Evolutionary conservation across 2,113 vertebrate genomes (phyloP), one percentile per base, ranked within the genome.

Genomic region (Tauraco erythrolophus): DNA sequence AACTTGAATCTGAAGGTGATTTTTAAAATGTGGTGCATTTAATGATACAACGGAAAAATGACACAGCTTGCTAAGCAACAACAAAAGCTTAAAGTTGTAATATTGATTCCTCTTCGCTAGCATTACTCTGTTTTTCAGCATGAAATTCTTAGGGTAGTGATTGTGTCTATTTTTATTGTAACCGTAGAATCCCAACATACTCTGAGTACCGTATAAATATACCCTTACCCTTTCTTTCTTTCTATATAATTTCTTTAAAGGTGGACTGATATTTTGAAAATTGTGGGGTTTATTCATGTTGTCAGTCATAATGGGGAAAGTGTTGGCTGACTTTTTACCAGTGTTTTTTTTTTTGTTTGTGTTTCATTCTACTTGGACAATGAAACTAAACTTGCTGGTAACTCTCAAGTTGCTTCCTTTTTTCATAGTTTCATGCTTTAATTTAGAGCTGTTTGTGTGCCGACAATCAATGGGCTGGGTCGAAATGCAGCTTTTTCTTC

Each of bases 291-390:
- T 87, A 35, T 61, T 83, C 4, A 17, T 71, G 25, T 72, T 57
- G 8, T 35, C 78, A 54, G 27, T 37, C 53, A 12, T 31, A 51
- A 39, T 19, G 31, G 41, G 35, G 33, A 21, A 88, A 75, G 14
- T 33, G 10, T 19, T 85, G 74, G 17, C 54, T 79, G 35, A 28
- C 46, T 88, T 25, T 86, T 91, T 84, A 91, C 43, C 17, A 84
- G n/a, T 28, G n/a, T 28, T 65, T 19, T 2, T 16, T 33, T 53
- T 75, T 90, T 90, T 86, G 46, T 48, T 95, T 94, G 76, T 1
- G 2, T 95, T 96, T 94, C 56, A 53, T 94, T 91, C 80, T 76
- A 27, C 76, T 79, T 84, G 91, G 83, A 89, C 48, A 68, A 23
- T 93, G 64, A 94, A 91, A 87, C 33, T 72, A 48, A 82, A 43